A percentile compares a stretch with the other conserved stretches of the same genome.
Conservation (phyloP, 2,888 invertebrate species). For the Zele albiditarsus region DNA sequence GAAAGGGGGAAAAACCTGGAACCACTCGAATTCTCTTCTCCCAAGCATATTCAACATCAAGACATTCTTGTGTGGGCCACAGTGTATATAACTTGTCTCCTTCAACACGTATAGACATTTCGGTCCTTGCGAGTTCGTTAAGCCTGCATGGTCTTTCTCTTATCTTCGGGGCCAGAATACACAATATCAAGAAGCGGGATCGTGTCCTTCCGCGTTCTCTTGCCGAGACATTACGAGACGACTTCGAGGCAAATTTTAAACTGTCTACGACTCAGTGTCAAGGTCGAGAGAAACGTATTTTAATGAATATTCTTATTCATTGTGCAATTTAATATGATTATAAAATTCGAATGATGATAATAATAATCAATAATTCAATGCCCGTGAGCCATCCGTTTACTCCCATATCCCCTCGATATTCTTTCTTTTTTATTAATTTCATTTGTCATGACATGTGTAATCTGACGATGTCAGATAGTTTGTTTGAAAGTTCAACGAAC, state of each 20-base stretch:
- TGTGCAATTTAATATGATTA: background rate
- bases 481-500: too few relatives aligned
- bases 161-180: conserved; percentile 31
- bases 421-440: too few relatives aligned
- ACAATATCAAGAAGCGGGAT: conserved; percentile 10
- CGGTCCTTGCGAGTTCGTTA: conserved; percentile 30
- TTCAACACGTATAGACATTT: conserved; percentile 18
- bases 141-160: conserved; percentile 22
- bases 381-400: too few relatives aligned
- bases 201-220: conserved; percentile 39
- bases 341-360: background rate
- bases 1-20: conserved; percentile 5
- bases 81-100: background rate
- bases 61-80: conserved; percentile 7
- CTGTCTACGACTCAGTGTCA: conserved; percentile 31
- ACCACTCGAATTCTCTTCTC: conserved; percentile 12
- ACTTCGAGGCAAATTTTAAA: conserved; percentile 19
- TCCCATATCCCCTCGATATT: too few relatives aligned
- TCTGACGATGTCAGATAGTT: too few relatives aligned
- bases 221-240: conserved; percentile 25
- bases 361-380: background rate
- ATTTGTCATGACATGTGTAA: too few relatives aligned
- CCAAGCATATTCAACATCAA: conserved; percentile 1
- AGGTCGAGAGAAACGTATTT: conserved; percentile 24
- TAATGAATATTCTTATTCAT: background rate